These are phyloP conservation scores for Trisateles emortualis DNA, from an alignment of 2,888 invertebrate species.

Conservation along the genomic window DNA sequence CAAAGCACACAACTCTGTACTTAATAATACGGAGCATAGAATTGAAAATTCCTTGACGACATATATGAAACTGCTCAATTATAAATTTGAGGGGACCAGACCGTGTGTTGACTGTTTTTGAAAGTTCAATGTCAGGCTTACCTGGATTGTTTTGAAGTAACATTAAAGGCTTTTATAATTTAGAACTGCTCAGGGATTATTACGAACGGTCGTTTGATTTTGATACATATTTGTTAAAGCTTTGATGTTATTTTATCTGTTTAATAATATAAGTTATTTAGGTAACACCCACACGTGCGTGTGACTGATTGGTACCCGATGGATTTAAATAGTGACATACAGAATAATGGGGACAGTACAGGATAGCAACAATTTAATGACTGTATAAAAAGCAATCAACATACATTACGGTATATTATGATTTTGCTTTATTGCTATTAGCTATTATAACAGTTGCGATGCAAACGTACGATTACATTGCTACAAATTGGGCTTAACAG, in stretches of 20 bases:
- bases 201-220: constrained; percentile 4
- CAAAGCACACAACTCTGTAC: background rate
- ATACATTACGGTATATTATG: too few relatives aligned
- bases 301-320: background rate
- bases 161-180: constrained; percentile 34
- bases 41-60: background rate
- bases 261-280: constrained; percentile 1
- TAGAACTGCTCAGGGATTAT: constrained; percentile 10
- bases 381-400: too few relatives aligned
- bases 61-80: constrained; percentile 9
- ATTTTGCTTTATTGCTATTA: too few relatives aligned
- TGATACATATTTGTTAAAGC: constrained; percentile 1
- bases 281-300: background rate
- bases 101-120: constrained; percentile 23
- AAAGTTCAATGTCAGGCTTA: constrained; percentile 44
- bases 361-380: too few relatives aligned
- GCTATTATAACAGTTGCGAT: too few relatives aligned
- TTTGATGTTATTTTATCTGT: constrained; percentile 1
- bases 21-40: background rate
- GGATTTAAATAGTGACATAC: too few relatives aligned
- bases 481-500: too few relatives aligned
- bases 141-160: constrained; percentile 30
- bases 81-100: constrained; percentile 11
- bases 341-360: too few relatives aligned
- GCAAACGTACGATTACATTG: too few relatives aligned